Evolutionary conservation across 35 echinoderm and acorn worm species (phyloP), one percentile per base, ranked within the genome.

Genomic region (Stichopus chloronotus): DNA sequence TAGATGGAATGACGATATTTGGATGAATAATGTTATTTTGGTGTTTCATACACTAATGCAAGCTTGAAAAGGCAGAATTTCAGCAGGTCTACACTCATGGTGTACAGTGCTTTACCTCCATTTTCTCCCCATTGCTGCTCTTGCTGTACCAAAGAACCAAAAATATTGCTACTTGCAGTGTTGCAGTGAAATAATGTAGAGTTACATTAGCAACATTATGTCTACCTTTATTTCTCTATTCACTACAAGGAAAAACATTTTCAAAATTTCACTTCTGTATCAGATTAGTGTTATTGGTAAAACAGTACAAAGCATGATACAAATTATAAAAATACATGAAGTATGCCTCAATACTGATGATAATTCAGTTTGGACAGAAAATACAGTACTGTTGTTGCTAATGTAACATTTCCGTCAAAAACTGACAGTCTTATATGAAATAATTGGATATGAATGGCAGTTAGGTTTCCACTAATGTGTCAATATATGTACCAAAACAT

Each of bases 181-280:
- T n/a, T n/a, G n/a, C n/a, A n/a, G n/a, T n/a, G n/a, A n/a, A n/a
- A n/a, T n/a, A n/a, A n/a, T n/a, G n/a, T n/a, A n/a, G n/a, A n/a
- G n/a, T n/a, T n/a, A n/a, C n/a, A n/a, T n/a, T n/a, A n/a, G n/a
- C n/a, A n/a, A n/a, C n/a, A n/a, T n/a, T n/a, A n/a, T n/a, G n/a
- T n/a, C n/a, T n/a, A n/a, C n/a, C n/a, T n/a, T n/a, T n/a, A n/a
- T n/a, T n/a, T n/a, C n/a, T n/a, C 65, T 71, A 71, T 71, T 71
- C 65, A 71, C 65, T 71, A 71, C 11, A 71, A 71, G 65, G n/a
- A 71, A 71, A 71, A 71, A 71, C 65, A 71, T 71, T 71, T 71
- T n/a, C 65, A 71, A 71, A 71, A 11, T 71, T 71, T 71, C 65
- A 71, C n/a, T 71, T 71, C 4, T 2, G n/a, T 71, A n/a, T 71